Conservation (phyloP, 2,797 vertebrate genomes). For the Alcedo atthis region DNA sequence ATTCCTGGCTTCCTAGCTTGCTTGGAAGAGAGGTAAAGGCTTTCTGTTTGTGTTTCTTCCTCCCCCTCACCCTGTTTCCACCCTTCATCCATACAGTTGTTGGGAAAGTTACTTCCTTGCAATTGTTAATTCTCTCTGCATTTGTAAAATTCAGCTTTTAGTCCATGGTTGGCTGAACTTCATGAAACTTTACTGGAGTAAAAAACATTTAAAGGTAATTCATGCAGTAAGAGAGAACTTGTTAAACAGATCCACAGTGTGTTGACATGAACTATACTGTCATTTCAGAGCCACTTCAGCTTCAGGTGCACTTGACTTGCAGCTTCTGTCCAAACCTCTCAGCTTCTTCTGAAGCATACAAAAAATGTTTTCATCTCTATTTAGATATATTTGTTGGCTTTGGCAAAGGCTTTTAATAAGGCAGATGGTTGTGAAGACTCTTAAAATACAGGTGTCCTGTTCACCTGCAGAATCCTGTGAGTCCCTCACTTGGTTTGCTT, state of each 20-base stretch:
- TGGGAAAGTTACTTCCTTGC: background rate
- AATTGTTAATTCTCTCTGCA: background rate
- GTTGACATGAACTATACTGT: accelerated
- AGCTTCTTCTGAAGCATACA: background rate
- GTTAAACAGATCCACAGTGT: background rate
- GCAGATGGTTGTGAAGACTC: background rate
- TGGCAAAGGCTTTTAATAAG: background rate
- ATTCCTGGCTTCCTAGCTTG: background rate
- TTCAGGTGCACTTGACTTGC: background rate
- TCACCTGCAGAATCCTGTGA: background rate
- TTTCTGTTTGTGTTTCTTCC: background rate
- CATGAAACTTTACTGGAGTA: background rate
- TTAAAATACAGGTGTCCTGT: background rate
- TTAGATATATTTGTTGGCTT: background rate
- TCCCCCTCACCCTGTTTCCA: background rate
- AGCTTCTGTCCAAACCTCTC: background rate
- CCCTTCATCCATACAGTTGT: background rate
- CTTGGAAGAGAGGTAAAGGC: background rate
- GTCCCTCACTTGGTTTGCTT: background rate
- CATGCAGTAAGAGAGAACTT: background rate
- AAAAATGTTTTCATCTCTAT: background rate
- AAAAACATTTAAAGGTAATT: background rate
- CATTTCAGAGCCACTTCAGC: background rate
- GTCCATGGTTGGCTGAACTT: background rate
- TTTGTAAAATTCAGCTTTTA: background rate